These are phyloP conservation scores for Scaptomyza flava DNA, from an alignment of 2,888 invertebrate species.

Conservation along the genomic window DNA sequence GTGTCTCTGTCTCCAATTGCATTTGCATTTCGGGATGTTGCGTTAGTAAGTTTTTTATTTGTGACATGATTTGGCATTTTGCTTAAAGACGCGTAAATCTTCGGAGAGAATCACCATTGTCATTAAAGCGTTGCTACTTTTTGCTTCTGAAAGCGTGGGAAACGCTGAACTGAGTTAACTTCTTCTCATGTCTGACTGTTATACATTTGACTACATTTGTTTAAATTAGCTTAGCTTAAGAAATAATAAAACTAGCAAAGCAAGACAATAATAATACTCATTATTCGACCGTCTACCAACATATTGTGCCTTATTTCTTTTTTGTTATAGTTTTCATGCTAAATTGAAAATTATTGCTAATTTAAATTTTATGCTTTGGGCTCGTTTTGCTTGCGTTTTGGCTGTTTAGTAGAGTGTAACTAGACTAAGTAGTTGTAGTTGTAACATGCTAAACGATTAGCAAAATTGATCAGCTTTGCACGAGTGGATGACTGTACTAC, in stretches of 20 bases:
- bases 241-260: constrained; percentile 4
- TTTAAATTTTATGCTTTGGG: constrained; percentile 40
- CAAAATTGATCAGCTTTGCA: constrained; percentile 22
- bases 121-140: constrained; percentile 30
- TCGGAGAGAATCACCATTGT: constrained; percentile 35
- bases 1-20: constrained; percentile 13
- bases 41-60: constrained; percentile 49
- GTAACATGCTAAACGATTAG: constrained; percentile 41
- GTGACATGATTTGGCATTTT: constrained; percentile 48
- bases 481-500: constrained; percentile 20
- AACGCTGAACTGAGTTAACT: constrained; percentile 24
- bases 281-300: constrained; percentile 6
- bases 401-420: constrained; percentile 55
- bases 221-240: constrained; percentile 39
- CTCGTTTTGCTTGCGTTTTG: constrained; percentile 14
- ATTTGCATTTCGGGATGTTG: constrained; percentile 55
- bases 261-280: constrained; percentile 20
- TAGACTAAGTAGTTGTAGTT: constrained; percentile 14
- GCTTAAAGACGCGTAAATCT: constrained; percentile 27
- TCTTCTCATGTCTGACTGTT: constrained; percentile 11
- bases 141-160: constrained; percentile 65
- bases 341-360: constrained; percentile 48
- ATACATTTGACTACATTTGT: constrained; percentile 44
- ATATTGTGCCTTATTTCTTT: constrained; percentile 5
- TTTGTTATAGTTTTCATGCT: background rate